Conservation (phyloP, 1,140 invertebrate species). For the Drosophila albomicans region DNA sequence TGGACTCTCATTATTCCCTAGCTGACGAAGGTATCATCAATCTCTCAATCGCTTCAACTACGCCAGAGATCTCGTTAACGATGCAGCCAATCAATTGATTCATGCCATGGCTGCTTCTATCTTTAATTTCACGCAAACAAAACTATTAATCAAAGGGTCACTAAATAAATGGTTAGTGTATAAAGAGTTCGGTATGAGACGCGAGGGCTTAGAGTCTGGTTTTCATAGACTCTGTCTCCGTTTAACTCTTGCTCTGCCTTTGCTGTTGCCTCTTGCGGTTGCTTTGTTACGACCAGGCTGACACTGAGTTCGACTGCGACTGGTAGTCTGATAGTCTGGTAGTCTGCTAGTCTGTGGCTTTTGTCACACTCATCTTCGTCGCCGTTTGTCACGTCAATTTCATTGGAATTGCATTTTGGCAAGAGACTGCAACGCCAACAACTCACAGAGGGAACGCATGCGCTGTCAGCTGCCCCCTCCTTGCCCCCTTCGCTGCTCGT, state of each 20-base stretch:
- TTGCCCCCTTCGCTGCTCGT: slow-evolving; percentile 15
- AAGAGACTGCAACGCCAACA: slow-evolving; percentile 14
- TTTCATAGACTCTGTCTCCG: slow-evolving; percentile 13
- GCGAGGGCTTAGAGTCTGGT: background rate
- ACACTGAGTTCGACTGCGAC: background rate
- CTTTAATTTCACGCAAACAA: background rate
- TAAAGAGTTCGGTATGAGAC: background rate
- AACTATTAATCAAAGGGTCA: background rate
- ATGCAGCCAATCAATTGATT: slow-evolving; percentile 6
- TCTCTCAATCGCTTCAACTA: background rate
- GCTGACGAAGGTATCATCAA: slow-evolving; percentile 2
- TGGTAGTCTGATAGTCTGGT: background rate
- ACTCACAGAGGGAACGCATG: slow-evolving; percentile 57
- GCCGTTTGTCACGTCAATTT: slow-evolving; percentile 77
- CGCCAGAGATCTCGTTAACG: background rate
- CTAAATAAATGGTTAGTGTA: background rate
- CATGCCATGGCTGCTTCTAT: background rate
- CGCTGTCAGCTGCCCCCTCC: slow-evolving; percentile 32
- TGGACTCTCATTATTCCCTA: slow-evolving; percentile 16
- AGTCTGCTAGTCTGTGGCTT: slow-evolving; percentile 58
- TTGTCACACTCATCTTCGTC: slow-evolving; percentile 80
- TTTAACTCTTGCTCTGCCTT: slow-evolving; percentile 7
- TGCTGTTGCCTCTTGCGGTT: slow-evolving; percentile 58
- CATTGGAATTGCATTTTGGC: slow-evolving; percentile 75
- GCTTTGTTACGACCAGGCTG: slow-evolving; percentile 33